phyloP scores from a whole-genome alignment of 1,140 invertebrate species.

The Lethocerus indicus region DNA sequence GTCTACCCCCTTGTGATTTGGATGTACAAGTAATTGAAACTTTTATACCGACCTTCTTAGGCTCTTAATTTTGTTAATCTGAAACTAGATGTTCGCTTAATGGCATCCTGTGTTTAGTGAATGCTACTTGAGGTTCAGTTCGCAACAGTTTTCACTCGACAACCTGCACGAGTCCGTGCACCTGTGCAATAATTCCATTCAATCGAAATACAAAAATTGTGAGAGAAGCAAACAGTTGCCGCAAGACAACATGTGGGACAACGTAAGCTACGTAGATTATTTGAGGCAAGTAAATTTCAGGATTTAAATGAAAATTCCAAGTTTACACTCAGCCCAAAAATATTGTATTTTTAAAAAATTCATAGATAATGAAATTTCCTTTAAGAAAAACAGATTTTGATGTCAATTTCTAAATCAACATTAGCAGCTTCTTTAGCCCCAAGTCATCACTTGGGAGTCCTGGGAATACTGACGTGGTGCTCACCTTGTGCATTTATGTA shows the following conservation, averaged over 20 bases:
- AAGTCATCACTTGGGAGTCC: too few relatives aligned
- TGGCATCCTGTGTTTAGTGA: constrained; percentile 34
- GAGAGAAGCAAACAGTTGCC: constrained; percentile 54
- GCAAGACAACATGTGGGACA: constrained; percentile 51
- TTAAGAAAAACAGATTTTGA: too few relatives aligned
- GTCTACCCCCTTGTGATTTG: constrained; percentile 84
- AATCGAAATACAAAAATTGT: constrained; percentile 73
- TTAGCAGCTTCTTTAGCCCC: too few relatives aligned
- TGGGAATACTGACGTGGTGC: too few relatives aligned
- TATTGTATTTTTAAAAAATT: too few relatives aligned
- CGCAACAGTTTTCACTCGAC: constrained; percentile 72
- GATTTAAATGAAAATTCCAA: not conserved
- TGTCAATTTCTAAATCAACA: too few relatives aligned
- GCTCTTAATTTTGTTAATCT: not conserved
- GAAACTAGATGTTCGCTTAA: not conserved
- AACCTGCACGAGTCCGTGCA: constrained; percentile 87
- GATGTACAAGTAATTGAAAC: constrained; percentile 66
- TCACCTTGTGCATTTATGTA: too few relatives aligned
- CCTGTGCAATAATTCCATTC: constrained; percentile 84
- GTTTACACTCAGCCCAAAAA: too few relatives aligned
- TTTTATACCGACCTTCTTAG: not conserved
- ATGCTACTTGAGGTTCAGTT: constrained; percentile 83
- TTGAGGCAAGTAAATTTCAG: not conserved
- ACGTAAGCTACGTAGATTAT: not conserved
- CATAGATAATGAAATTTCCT: too few relatives aligned